Evolutionary conservation across 2,888 invertebrate genomes (phyloP), one percentile per base, ranked within the genome.

Genomic region (Apamea epomidion): DNA sequence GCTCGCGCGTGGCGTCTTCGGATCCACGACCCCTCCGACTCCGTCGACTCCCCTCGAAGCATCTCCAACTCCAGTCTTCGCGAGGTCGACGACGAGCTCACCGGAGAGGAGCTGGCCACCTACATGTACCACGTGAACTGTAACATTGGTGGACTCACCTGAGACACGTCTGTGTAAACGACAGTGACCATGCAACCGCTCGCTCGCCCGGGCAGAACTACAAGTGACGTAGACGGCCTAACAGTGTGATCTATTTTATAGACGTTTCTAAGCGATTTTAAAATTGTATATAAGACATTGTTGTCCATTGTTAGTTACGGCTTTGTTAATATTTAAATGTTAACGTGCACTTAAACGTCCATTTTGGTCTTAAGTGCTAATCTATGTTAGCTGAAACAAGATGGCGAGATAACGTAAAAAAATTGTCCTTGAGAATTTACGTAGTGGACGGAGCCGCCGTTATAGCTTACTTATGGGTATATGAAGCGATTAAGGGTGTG

Each of bases 31-130:
- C 92, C 91, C 37, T 95, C 96, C 0, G 96, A 96, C 90, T 96
- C 97, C 74, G 93, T 94, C 86, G 97, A 96, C 72, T 97, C 97
- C 42, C 96, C 97, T 69, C 96, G 97, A 62, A 97, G 98, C 82
- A 98, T 98, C 90, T 98, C 98, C 92, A 98, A 98, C 95, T 98
- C 98, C 80, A 98, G 98, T 91, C 96, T 98, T n/a, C 97, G 98
- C 76, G 98, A 98, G 92, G 95, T 98, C 84, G 98, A 98, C 89
- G 98, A 97, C 60, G 98, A 98, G 87, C 97, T 98, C 88, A 98
- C 97, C 18, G 98, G 98, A 16, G 97, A 97, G 74, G 98, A 98
- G 92, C 95, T 98, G 76, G 98, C 98, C 29, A 97, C 97, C 37
- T 98, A 98, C 93, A 98, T 98, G 98, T 98, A 98, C 77, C 97